Evolutionary conservation across 2,888 invertebrate species (phyloP).

Genomic region (Doris montereyensis): DNA sequence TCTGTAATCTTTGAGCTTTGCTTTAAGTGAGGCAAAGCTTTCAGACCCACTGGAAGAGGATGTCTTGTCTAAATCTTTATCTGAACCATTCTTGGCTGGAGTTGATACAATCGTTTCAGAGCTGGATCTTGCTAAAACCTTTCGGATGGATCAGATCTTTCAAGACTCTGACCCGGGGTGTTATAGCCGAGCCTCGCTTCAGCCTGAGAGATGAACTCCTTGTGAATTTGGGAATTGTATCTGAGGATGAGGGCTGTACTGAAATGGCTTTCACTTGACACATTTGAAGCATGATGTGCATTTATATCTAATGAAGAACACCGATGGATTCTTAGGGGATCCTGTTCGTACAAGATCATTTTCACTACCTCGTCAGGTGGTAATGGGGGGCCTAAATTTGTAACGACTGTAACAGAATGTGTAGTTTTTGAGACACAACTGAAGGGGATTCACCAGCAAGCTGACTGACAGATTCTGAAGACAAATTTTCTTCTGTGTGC

Average conservation of each 20-base stretch:
- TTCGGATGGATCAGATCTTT: slow-evolving; percentile 14
- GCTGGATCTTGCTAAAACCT: neutral
- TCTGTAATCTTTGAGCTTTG: slow-evolving; percentile 62
- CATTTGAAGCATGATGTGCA: neutral
- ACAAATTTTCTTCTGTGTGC: neutral
- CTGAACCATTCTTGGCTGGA: neutral
- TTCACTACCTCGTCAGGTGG: slow-evolving; percentile 28
- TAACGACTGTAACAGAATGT: slow-evolving; percentile 59
- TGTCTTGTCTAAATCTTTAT: slow-evolving; percentile 14
- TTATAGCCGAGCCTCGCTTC: neutral
- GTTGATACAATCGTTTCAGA: neutral
- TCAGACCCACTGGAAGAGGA: slow-evolving; percentile 39
- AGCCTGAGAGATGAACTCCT: slow-evolving; percentile 35
- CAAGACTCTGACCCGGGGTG: no score
- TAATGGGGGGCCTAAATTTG: slow-evolving; percentile 46
- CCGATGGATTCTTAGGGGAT: slow-evolving; percentile 40
- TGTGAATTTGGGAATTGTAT: slow-evolving; percentile 21
- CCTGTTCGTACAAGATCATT: slow-evolving; percentile 36
- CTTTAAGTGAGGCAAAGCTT: slow-evolving; percentile 59
- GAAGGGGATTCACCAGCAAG: slow-evolving; percentile 56
- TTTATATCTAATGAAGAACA: slow-evolving; percentile 45
- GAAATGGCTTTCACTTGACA: neutral
- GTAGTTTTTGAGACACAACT: slow-evolving; percentile 63
- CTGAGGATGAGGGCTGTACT: neutral
- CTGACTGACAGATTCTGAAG: slow-evolving; percentile 11